A percentile compares a stretch with the other conserved stretches of the same genome.
These are phyloP conservation scores for Euspilapteryx auroguttella DNA, from an alignment of 2,888 invertebrate species.

Conservation along the genomic window DNA sequence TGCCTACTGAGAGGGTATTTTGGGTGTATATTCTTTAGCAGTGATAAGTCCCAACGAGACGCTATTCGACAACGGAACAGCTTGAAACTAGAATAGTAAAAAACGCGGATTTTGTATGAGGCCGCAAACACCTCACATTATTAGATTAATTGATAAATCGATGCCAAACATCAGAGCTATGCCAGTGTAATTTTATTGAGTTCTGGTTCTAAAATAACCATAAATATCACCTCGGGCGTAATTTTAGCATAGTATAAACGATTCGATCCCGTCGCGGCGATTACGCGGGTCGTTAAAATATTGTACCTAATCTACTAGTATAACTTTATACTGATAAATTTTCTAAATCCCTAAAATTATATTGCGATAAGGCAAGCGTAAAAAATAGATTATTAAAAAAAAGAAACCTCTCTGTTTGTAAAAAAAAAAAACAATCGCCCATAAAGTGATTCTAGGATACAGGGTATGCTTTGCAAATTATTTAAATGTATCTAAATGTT, in stretches of 20 bases:
- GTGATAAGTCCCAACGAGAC: too few species aligned
- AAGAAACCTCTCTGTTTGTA: conserved; percentile 53
- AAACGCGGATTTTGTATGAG: too few species aligned
- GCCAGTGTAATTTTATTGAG: too few species aligned
- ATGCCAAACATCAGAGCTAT: too few species aligned
- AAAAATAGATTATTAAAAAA: too few species aligned
- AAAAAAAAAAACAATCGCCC: conserved; percentile 59
- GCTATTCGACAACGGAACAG: too few species aligned
- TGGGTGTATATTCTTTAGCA: too few species aligned
- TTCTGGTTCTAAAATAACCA: conserved; percentile 41
- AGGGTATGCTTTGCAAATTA: conserved; percentile 94
- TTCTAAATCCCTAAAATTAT: conserved; percentile 40
- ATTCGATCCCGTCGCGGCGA: conserved; percentile 13
- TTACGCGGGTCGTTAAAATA: conserved; percentile 27
- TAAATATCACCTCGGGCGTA: conserved; percentile 47
- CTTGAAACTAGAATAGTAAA: too few species aligned
- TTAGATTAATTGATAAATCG: conserved; percentile 46
- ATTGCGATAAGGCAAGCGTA: conserved; percentile 45
- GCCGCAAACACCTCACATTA: too few species aligned
- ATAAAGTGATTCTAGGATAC: conserved; percentile 86
- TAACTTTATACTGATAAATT: conserved; percentile 49
- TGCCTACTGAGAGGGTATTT: too few species aligned
- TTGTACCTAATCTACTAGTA: conserved; percentile 45
- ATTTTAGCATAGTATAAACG: conserved; percentile 36
- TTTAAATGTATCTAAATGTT: conserved; percentile 71